These are phyloP conservation scores for Itoplectis maculator DNA, from an alignment of 2,888 invertebrate species.

Conservation along the genomic window DNA sequence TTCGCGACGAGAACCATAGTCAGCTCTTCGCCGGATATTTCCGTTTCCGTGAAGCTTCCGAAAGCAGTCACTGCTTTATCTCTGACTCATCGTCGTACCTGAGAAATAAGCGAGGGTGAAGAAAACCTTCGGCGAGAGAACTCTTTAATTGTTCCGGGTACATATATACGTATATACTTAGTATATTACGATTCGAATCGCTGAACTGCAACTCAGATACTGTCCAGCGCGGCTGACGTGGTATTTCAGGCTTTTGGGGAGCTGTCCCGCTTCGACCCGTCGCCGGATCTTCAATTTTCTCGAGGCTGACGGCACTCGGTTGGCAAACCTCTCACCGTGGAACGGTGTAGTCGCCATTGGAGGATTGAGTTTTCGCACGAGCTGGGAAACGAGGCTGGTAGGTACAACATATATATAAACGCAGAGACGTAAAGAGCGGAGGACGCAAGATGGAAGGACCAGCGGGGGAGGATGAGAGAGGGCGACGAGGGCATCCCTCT, in stretches of 20 bases:
- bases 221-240: too few relatives aligned
- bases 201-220: too few relatives aligned
- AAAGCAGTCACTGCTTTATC: neutral
- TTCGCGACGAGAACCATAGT: slow-evolving; percentile 32
- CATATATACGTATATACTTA: too few relatives aligned
- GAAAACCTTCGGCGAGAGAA: too few relatives aligned
- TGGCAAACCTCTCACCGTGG: slow-evolving; percentile 19
- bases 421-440: neutral
- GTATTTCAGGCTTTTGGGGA: too few relatives aligned
- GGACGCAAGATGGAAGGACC: slow-evolving; percentile 29
- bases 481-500: slow-evolving; percentile 23
- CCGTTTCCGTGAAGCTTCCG: too few relatives aligned
- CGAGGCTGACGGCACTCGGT: slow-evolving; percentile 38
- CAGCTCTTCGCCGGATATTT: neutral
- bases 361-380: slow-evolving; percentile 57
- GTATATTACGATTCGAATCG: too few relatives aligned
- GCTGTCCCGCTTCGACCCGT: neutral
- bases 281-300: slow-evolving; percentile 56
- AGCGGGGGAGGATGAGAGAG: slow-evolving; percentile 7
- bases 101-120: neutral
- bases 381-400: slow-evolving; percentile 9
- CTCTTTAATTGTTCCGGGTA: too few relatives aligned
- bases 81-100: neutral
- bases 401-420: slow-evolving; percentile 1
- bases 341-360: slow-evolving; percentile 22